phyloP scores from a whole-genome alignment of 2,888 invertebrate genomes.

The Nomada fabriciana region DNA sequence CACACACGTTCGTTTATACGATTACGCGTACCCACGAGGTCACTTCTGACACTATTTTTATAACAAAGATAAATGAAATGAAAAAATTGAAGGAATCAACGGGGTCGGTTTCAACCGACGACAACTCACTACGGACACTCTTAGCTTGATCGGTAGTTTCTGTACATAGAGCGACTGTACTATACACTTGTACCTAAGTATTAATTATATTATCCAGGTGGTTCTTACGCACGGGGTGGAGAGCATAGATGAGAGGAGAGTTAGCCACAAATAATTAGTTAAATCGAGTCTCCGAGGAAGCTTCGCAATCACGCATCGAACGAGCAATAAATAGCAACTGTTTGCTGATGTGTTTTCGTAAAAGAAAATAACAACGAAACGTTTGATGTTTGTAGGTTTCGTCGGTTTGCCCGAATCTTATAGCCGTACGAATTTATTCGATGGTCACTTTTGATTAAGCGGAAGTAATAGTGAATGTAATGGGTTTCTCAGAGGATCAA shows the following conservation, averaged over 20 bases:
- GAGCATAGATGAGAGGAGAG: background rate
- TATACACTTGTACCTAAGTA: slow-evolving; percentile 63
- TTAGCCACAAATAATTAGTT: background rate
- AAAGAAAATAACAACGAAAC: background rate
- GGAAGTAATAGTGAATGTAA: background rate
- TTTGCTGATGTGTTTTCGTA: slow-evolving; percentile 19
- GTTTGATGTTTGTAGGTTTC: slow-evolving; percentile 1
- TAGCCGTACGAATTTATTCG: background rate
- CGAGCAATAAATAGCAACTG: slow-evolving; percentile 51
- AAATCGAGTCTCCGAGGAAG: slow-evolving; percentile 3
- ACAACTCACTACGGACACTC: background rate
- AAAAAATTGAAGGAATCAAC: background rate
- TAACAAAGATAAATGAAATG: slow-evolving; percentile 41
- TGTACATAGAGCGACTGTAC: slow-evolving; percentile 67
- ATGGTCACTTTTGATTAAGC: background rate
- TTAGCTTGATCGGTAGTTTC: slow-evolving; percentile 49
- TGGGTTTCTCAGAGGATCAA: too few species aligned
- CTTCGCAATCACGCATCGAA: slow-evolving; percentile 45
- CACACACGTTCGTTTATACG: slow-evolving; percentile 54
- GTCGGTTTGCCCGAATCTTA: background rate
- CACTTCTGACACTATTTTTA: slow-evolving; percentile 69
- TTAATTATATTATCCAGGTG: slow-evolving; percentile 24
- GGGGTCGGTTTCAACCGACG: background rate
- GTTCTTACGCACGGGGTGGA: slow-evolving; percentile 17
- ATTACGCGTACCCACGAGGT: slow-evolving; percentile 49